Evolutionary conservation across 2,888 invertebrate species (phyloP).

Genomic region (Tridacna crocea): DNA sequence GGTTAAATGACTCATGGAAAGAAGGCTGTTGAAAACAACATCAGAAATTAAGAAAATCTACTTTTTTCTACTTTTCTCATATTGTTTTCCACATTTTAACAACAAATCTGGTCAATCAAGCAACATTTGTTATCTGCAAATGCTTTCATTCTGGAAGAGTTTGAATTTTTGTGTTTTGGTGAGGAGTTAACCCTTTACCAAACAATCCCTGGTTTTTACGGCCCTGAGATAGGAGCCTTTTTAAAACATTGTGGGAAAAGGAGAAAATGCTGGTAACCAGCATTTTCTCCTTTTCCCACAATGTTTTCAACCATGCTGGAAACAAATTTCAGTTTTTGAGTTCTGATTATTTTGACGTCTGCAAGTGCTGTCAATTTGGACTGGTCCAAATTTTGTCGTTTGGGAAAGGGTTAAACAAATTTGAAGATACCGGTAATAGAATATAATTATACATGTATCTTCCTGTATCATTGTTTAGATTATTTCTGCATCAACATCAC

Average conservation of each 20-base stretch:
- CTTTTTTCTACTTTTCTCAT: background rate
- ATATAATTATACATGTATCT: too few relatives aligned
- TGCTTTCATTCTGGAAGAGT: background rate
- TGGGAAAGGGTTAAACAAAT: too few relatives aligned
- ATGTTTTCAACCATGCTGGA: background rate
- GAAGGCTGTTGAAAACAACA: background rate
- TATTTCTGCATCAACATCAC: too few relatives aligned
- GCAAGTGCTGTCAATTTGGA: too few relatives aligned
- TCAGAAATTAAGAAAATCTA: background rate
- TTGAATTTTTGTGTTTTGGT: background rate
- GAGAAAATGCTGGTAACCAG: background rate
- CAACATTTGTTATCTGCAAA: background rate
- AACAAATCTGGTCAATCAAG: background rate
- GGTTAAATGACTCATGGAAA: background rate
- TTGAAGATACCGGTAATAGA: too few relatives aligned
- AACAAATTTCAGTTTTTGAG: too few relatives aligned
- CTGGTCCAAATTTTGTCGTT: too few relatives aligned
- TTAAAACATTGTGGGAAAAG: background rate
- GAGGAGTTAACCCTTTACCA: background rate
- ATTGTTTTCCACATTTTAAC: background rate
- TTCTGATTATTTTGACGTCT: too few relatives aligned
- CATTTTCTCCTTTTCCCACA: background rate
- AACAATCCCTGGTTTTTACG: background rate
- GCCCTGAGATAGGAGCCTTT: background rate
- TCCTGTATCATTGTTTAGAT: too few relatives aligned